Conservation (phyloP, 2,797 vertebrate genomes). For the Scomberomorus guttatus region DNA sequence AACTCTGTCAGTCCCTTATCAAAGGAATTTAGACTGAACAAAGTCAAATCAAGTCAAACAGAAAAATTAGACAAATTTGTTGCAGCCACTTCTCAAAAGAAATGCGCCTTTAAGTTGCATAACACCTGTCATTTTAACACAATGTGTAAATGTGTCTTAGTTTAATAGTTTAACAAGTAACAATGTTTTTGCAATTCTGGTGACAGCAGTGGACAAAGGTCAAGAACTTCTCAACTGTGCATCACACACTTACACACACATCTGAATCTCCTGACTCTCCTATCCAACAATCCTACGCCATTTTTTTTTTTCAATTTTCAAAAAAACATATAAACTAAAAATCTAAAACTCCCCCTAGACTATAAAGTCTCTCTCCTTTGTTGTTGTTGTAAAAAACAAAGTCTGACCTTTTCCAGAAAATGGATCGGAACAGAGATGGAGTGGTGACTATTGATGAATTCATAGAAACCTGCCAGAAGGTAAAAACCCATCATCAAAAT, state of each 20-base stretch:
- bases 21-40: not conserved
- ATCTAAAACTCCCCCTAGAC: not conserved
- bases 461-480: conserved; percentile 96
- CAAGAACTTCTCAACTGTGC: not conserved
- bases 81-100: not conserved
- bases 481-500: conserved; percentile 62
- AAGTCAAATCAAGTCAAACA: not conserved
- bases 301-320: no score
- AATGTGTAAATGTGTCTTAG: not conserved
- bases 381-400: not conserved
- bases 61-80: not conserved
- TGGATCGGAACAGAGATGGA: conserved; percentile 96
- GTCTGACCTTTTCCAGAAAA: conserved; percentile 88
- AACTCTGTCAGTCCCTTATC: not conserved
- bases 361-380: not conserved
- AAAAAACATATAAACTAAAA: not conserved
- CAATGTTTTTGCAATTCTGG: not conserved
- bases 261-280: not conserved
- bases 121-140: no score
- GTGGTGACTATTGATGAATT: conserved; percentile 98
- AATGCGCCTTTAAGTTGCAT: not conserved
- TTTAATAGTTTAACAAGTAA: not conserved
- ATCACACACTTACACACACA: no score
- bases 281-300: no score
- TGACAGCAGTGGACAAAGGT: conserved; percentile 3